Conservation (phyloP, 2,888 invertebrate genomes). For the Standfussiana lucernea region DNA sequence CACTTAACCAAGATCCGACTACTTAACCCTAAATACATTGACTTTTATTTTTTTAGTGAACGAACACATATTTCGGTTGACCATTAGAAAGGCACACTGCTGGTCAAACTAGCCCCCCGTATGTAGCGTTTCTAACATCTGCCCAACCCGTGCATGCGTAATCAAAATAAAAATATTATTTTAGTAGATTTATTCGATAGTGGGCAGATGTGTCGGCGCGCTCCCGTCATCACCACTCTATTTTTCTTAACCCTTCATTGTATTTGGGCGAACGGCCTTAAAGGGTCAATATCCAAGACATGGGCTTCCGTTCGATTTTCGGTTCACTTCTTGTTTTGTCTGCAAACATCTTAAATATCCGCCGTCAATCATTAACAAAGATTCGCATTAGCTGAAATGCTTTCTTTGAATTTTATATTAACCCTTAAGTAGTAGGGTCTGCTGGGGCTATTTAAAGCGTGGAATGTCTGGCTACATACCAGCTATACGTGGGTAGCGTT, state of each 20-base stretch:
- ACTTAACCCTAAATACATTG: background rate
- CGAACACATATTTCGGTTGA: background rate
- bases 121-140: slow-evolving; percentile 84
- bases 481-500: background rate
- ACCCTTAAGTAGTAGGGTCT: slow-evolving; percentile 30
- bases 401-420: slow-evolving; percentile 64
- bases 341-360: slow-evolving; percentile 82
- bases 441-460: slow-evolving; percentile 12
- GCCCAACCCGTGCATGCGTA: slow-evolving; percentile 87
- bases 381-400: slow-evolving; percentile 65
- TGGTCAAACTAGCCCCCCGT: slow-evolving; percentile 63
- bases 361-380: slow-evolving; percentile 76
- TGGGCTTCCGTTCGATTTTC: slow-evolving; percentile 85
- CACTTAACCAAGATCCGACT: too few relatives aligned
- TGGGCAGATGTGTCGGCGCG: slow-evolving; percentile 87
- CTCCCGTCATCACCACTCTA: slow-evolving; percentile 82
- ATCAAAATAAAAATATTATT: slow-evolving; percentile 91
- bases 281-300: slow-evolving; percentile 85
- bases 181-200: slow-evolving; percentile 90
- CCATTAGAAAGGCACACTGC: slow-evolving; percentile 38
- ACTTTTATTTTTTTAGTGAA: background rate
- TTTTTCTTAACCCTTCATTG: slow-evolving; percentile 87
- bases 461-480: background rate
- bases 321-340: slow-evolving; percentile 82
- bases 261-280: slow-evolving; percentile 82